Evolutionary conservation across 1,140 invertebrate genomes (phyloP).

Genomic region (Hirudo medicinalis): DNA sequence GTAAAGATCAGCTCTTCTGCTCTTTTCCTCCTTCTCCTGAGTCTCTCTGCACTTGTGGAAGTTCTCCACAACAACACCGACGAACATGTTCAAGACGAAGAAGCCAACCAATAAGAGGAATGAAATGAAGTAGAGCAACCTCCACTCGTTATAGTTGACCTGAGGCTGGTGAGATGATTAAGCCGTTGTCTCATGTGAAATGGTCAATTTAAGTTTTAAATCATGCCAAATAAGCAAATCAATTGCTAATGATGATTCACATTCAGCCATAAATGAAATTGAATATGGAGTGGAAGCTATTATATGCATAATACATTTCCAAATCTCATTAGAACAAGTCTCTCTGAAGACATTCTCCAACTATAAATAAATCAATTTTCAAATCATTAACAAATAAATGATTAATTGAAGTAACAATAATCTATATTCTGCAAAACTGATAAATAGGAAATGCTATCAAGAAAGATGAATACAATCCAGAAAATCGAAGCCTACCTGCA

Average conservation of each 20-base stretch:
- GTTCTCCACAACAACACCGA: slow-evolving; percentile 99
- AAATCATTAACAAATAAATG: no score
- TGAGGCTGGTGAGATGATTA: slow-evolving; percentile 56
- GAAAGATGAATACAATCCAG: background rate
- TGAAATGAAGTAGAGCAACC: slow-evolving; percentile 93
- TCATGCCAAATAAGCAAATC: background rate
- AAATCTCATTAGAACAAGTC: no score
- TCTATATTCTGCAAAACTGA: no score
- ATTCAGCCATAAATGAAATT: background rate
- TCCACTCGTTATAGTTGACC: slow-evolving; percentile 97
- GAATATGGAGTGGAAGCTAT: no score
- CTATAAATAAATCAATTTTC: no score
- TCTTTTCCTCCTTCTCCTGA: slow-evolving; percentile 95
- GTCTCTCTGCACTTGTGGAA: slow-evolving; percentile 97
- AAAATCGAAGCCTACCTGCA: slow-evolving; percentile 54
- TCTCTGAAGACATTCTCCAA: no score
- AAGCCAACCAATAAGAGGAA: slow-evolving; percentile 97
- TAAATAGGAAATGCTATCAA: no score
- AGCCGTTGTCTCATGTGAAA: background rate
- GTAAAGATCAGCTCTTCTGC: slow-evolving; percentile 78
- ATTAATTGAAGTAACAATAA: background rate
- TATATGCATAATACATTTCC: no score
- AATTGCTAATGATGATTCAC: background rate
- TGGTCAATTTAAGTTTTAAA: background rate
- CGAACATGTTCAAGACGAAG: slow-evolving; percentile 99